Base-by-base conservation (phyloP, 2,113 vertebrate species). In the Falcunculus frontatus region DNA sequence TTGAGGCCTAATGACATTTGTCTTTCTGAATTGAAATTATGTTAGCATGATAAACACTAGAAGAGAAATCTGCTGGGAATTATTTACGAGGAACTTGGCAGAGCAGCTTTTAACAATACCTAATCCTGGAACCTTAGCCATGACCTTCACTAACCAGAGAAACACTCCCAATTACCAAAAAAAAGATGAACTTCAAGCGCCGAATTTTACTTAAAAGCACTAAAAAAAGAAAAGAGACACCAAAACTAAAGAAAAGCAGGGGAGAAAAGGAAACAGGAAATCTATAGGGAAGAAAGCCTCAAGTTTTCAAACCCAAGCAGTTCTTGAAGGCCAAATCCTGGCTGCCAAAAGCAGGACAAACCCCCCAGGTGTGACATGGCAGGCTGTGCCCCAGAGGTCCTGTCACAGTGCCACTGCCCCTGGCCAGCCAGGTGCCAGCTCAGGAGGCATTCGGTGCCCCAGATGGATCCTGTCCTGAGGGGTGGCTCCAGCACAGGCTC, bases 1-100 rank as follows among this genome's bases (percentile, higher is more conserved):
- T 62, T 95, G 87, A 92, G 20, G 53, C 84, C 69, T 96, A 83
- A 89, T 87, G 94, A 95, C 41, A 55, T 95, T 95, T 95, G 44
- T 90, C 79, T 91, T 87, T 75, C 87, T 81, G 80, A 92, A 83
- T 57, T 83, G 80, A 97, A 96, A 93, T 83, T 74, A 65, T 33
- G 63, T 87, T 93, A 95, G 77, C 70, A 78, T 83, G 89, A 68
- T 82, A 95, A 94, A 94, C 49, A 81, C 47, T 59, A 52, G 42
- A 94, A 83, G 30, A 83, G 25, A 84, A 94, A 87, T 67, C 57
- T 90, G 39, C 63, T 80, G 55, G 46, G 82, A 91, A 87, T 86
- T 74, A 90, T 94, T 86, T 77, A 64, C 53, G 33, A 92, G 44
- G 42, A 70, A 63, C 32, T 76, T 83, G 37, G 25, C 75, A 67